Percentiles rank a stretch among this genome's conserved stretches.
Conservation (phyloP, 1,140 invertebrate species). For the Ctenoplectra terminalis region DNA sequence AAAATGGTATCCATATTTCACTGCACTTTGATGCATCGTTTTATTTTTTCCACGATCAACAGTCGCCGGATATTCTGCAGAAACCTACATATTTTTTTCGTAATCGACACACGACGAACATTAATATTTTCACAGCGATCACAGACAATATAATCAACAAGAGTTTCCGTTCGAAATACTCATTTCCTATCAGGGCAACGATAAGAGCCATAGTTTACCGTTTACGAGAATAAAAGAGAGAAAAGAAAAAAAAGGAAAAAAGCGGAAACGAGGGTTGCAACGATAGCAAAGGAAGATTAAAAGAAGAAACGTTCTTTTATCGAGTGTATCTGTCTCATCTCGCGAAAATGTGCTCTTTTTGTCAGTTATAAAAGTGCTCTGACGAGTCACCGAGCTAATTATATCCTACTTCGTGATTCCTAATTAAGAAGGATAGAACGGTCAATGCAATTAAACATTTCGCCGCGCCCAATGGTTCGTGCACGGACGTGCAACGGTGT, state of each 20-base stretch:
- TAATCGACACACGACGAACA: not conserved
- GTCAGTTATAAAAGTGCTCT: not conserved
- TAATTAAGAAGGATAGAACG: slow-evolving; percentile 20
- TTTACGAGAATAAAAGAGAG: not conserved
- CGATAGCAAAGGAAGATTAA: not conserved
- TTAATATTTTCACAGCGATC: not conserved
- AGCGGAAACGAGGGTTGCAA: not conserved
- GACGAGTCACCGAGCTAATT: slow-evolving; percentile 8
- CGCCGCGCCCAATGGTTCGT: slow-evolving; percentile 6
- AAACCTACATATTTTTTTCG: too few species aligned
- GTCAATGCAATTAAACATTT: slow-evolving; percentile 22
- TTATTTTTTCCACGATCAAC: not conserved
- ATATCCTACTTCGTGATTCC: slow-evolving; percentile 20
- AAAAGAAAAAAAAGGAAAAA: not conserved
- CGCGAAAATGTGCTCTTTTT: not conserved
- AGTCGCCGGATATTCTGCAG: not conserved
- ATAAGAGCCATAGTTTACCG: not conserved
- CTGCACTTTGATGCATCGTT: not conserved
- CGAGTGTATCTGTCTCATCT: not conserved
- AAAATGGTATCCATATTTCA: too few species aligned
- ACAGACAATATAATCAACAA: not conserved
- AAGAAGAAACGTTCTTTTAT: not conserved
- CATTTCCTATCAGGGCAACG: not conserved
- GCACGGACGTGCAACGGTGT: not conserved
- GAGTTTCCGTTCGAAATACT: slow-evolving; percentile 1